Conservation (phyloP, 1,140 invertebrate genomes). For the Samia ricini region DNA sequence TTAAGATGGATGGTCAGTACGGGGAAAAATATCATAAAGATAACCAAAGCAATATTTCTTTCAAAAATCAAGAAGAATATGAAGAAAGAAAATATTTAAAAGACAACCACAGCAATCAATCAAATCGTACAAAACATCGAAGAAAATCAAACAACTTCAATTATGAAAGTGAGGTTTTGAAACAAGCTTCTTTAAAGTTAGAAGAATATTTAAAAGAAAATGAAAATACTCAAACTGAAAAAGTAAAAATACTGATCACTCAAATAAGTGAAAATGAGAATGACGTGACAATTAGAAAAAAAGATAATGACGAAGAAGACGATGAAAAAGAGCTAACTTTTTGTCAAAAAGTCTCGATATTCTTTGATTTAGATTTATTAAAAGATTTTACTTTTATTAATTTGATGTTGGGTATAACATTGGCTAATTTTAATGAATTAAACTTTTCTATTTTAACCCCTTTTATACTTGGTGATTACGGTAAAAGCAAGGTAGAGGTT, state of each 20-base stretch:
- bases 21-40: conserved; percentile 64
- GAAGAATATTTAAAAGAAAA: conserved; percentile 66
- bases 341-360: conserved; percentile 75
- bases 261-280: conserved; percentile 27
- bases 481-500: conserved; percentile 77
- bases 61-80: conserved; percentile 55
- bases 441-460: conserved; percentile 85
- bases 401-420: conserved; percentile 82
- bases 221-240: conserved; percentile 40
- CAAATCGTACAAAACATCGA: conserved; percentile 46
- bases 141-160: conserved; percentile 69
- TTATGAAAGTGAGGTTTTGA: conserved; percentile 69
- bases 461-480: conserved; percentile 82
- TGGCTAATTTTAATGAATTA: conserved; percentile 83
- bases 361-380: conserved; percentile 83
- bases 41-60: conserved; percentile 64
- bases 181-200: conserved; percentile 69
- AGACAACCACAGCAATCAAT: conserved; percentile 70
- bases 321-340: conserved; percentile 64
- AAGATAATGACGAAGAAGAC: conserved; percentile 36
- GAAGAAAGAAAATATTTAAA: conserved; percentile 66
- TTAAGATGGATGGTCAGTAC: conserved; percentile 66
- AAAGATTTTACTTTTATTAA: conserved; percentile 83
- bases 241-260: conserved; percentile 49
- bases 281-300: conserved; percentile 42